phyloP scores from a whole-genome alignment of 2,113 vertebrate species.

The Peromyscus maniculatus region DNA sequence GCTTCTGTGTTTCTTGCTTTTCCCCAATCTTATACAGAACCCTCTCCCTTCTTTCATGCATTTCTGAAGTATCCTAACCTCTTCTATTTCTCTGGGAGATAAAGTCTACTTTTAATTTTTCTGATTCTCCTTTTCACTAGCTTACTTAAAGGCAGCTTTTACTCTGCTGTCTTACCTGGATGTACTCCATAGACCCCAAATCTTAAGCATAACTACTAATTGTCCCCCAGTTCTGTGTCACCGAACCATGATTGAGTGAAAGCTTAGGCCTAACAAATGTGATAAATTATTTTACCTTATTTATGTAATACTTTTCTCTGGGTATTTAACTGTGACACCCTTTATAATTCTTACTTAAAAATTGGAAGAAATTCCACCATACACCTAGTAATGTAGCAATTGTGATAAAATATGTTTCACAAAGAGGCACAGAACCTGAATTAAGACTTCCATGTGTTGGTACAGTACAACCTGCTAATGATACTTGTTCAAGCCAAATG shows the following conservation, averaged over 20 bases:
- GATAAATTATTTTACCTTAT: neutral
- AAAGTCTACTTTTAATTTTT: neutral
- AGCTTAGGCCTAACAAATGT: neutral
- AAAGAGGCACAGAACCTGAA: slow-evolving; percentile 44
- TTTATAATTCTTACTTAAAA: slow-evolving; percentile 46
- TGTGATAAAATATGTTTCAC: neutral
- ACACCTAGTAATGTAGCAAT: neutral
- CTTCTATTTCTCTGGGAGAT: neutral
- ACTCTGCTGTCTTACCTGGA: neutral
- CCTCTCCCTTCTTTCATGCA: neutral
- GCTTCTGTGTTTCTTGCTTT: no score
- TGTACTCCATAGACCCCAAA: neutral
- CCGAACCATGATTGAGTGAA: neutral
- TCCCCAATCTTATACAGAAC: neutral
- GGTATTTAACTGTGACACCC: slow-evolving; percentile 19
- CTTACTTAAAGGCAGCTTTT: neutral
- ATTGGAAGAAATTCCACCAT: slow-evolving; percentile 33
- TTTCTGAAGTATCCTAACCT: neutral
- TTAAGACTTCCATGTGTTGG: neutral
- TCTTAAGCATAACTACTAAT: neutral
- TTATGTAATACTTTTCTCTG: slow-evolving; percentile 2
- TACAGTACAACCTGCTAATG: neutral
- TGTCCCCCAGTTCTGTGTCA: neutral
- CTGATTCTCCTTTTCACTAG: neutral
- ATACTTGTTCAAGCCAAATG: neutral